A percentile compares a stretch with the other conserved stretches of the same genome.
Evolutionary conservation across 2,797 vertebrate genomes (phyloP).

Genomic region (Schizopygopsis malacanthus): DNA sequence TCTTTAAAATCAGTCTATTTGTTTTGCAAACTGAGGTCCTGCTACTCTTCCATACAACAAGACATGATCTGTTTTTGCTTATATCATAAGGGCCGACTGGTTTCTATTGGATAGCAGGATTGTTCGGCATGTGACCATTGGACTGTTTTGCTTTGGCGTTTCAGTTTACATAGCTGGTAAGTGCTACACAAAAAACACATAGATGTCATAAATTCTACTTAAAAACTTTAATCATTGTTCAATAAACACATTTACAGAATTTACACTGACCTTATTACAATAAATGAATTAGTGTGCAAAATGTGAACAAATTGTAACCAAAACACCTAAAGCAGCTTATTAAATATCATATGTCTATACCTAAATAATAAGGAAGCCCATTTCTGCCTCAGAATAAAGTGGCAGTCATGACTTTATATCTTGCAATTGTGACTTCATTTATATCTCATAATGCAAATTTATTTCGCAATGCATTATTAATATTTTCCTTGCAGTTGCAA

Average conservation of each 20-base stretch:
- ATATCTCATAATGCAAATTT: background rate
- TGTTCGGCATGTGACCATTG: slow-evolving; percentile 85
- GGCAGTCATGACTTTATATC: background rate
- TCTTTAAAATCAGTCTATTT: background rate
- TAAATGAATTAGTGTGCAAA: slow-evolving; percentile 6
- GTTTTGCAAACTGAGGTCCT: slow-evolving; percentile 11
- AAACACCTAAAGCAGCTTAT: slow-evolving; percentile 21
- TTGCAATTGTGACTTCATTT: background rate
- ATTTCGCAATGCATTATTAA: background rate
- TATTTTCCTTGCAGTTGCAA: background rate
- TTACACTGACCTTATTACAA: background rate
- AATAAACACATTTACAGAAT: background rate
- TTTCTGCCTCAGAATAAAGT: background rate
- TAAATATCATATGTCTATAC: background rate
- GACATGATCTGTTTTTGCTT: slow-evolving; percentile 38
- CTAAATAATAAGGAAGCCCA: background rate
- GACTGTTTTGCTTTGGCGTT: slow-evolving; percentile 89
- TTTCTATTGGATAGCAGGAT: slow-evolving; percentile 86
- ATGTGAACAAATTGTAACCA: background rate
- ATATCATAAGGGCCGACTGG: slow-evolving; percentile 85
- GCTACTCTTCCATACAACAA: background rate
- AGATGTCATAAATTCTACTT: background rate
- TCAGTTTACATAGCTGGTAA: slow-evolving; percentile 90
- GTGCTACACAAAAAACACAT: slow-evolving; percentile 45
- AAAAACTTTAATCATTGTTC: slow-evolving; percentile 31